Percentiles rank a stretch among this genome's conserved stretches.
Evolutionary conservation across 64 coral and sea anemone genomes (phyloP).

Genomic region (Trachythela sp.): DNA sequence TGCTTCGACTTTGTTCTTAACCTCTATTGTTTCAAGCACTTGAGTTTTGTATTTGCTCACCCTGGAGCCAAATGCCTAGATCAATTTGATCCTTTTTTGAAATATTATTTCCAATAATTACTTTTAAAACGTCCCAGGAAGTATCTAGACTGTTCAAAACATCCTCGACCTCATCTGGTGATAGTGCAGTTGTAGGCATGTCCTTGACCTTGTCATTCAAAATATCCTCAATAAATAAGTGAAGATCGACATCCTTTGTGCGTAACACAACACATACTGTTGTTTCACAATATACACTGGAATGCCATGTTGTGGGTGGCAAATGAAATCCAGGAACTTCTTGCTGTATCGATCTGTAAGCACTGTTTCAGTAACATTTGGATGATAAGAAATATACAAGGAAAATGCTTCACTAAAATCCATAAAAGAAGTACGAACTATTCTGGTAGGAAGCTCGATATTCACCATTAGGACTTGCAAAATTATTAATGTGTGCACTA

Average conservation of each 20-base stretch:
- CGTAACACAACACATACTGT: slow-evolving; percentile 24
- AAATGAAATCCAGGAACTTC: slow-evolving; percentile 41
- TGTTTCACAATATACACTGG: slow-evolving; percentile 37
- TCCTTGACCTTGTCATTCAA: neutral
- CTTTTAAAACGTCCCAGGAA: slow-evolving; percentile 27
- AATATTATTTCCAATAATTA: neutral
- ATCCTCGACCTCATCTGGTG: neutral
- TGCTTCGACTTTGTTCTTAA: neutral
- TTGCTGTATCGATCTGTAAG: slow-evolving; percentile 15
- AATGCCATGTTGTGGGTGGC: slow-evolving; percentile 36
- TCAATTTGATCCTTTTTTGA: slow-evolving; percentile 16
- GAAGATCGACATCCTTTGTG: slow-evolving; percentile 33
- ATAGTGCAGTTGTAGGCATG: neutral
- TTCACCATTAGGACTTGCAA: slow-evolving; percentile 28
- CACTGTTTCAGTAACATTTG: neutral
- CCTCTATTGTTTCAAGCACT: slow-evolving; percentile 19
- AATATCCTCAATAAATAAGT: slow-evolving; percentile 34
- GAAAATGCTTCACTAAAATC: slow-evolving; percentile 37
- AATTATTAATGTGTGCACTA: neutral
- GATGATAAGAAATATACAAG: slow-evolving; percentile 19
- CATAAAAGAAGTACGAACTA: slow-evolving; percentile 38
- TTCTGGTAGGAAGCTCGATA: slow-evolving; percentile 12
- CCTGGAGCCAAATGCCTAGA: slow-evolving; percentile 25
- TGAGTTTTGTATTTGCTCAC: slow-evolving; percentile 38
- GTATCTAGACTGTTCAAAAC: slow-evolving; percentile 38